Base-by-base conservation (phyloP, 1,140 invertebrate species). In the Polypedilum vanderplanki region DNA sequence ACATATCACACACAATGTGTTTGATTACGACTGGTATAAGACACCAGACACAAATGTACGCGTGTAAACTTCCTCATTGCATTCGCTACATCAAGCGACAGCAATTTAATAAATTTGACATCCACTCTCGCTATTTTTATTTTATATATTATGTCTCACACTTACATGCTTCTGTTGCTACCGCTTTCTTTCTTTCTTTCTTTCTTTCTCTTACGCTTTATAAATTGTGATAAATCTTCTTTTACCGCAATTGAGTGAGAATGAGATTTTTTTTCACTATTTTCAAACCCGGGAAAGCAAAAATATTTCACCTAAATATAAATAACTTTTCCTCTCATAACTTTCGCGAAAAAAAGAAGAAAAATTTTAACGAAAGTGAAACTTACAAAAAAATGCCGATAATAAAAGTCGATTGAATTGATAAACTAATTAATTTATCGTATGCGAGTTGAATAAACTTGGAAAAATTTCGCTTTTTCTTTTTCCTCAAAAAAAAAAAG, bases 81-180 rank as follows among this genome's bases (percentile, higher is more conserved):
- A 57, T 57, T 57, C 12, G 12, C n/a, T 57, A 57, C 46, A n/a
- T 57, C 46, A 57, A n/a, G 46, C 12, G 46, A 57, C 46, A 57
- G 46, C 46, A 22, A 70, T 70, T 70, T 70, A 70, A 70, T 70
- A 70, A 70, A 70, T 20, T 70, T 70, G 65, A 70, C 65, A 70
- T 70, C 65, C 17, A 20, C 20, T 70, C 18, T 70, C 20, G 65
- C 65, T 70, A 70, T 70, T 70, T 70, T 70, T 70, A 70, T 33
- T 33, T 33, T 33, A 5, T 33, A 33, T 70, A 57, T 57, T n/a
- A 12, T n/a, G 46, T n/a, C 46, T 57, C 10, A 57, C 46, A 57
- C 46, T 57, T 57, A 57, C 12, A 57, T 57, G 4, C n/a, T 57
- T n/a, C 12, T 12, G 15, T 46, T 46, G n/a, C n/a, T 15, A n/a